A percentile compares a stretch with the other conserved stretches of the same genome.
Conservation (phyloP, 2,888 invertebrate species). For the Agonum fuliginosum region DNA sequence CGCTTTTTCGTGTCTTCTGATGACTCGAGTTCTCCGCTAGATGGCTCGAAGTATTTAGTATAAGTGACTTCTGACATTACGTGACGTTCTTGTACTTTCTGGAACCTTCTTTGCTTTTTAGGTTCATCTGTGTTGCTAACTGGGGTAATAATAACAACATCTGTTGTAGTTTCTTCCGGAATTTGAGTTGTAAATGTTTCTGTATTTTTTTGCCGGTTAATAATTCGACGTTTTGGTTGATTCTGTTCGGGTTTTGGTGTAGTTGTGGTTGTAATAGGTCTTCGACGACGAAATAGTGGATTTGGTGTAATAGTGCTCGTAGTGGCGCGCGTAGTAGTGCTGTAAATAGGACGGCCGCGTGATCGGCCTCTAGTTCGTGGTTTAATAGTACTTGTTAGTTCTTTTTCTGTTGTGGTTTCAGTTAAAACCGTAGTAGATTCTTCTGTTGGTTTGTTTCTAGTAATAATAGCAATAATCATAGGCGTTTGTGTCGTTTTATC, state of each 20-base stretch:
- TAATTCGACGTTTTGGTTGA: slow-evolving; percentile 19
- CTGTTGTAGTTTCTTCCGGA: slow-evolving; percentile 23
- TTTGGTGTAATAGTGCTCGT: slow-evolving; percentile 36
- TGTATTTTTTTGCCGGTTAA: neutral
- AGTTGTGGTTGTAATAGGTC: slow-evolving; percentile 59
- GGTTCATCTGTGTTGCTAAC: slow-evolving; percentile 29
- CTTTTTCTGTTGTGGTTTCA: slow-evolving; percentile 35
- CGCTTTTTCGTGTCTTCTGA: slow-evolving; percentile 40
- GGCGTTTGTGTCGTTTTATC: slow-evolving; percentile 38
- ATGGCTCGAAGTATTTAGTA: slow-evolving; percentile 49
- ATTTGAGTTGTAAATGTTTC: neutral
- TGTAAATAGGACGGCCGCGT: slow-evolving; percentile 41
- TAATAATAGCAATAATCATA: slow-evolving; percentile 44
- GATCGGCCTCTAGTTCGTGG: slow-evolving; percentile 50
- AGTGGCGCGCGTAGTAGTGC: slow-evolving; percentile 27
- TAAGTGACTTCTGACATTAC: slow-evolving; percentile 50
- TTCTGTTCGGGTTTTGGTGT: slow-evolving; percentile 52
- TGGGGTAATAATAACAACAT: neutral
- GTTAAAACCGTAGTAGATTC: slow-evolving; percentile 51
- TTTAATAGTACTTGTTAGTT: slow-evolving; percentile 49
- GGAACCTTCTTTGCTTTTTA: slow-evolving; percentile 46
- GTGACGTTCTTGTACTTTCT: slow-evolving; percentile 51
- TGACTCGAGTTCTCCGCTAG: slow-evolving; percentile 8
- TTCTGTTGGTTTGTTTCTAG: too few relatives aligned
- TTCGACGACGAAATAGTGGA: slow-evolving; percentile 48